Evolutionary conservation across 2,888 invertebrate genomes (phyloP), one percentile per base, ranked within the genome.

Genomic region (Diaphora mendica): DNA sequence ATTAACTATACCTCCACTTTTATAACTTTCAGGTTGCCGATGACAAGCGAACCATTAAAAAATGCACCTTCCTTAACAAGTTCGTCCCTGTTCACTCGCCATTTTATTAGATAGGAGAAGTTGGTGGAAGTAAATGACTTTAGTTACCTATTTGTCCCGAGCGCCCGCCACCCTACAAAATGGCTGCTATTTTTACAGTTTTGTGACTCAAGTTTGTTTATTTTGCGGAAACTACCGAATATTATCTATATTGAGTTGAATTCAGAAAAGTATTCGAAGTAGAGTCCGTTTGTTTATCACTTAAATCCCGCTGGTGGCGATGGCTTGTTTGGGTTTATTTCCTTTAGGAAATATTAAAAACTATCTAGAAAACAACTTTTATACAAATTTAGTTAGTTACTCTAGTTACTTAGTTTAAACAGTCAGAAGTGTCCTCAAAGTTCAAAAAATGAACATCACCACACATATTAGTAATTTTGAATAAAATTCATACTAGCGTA

Each of bases 71-170:
- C 26, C 15, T 30, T 30, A 8, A 62, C 17, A 17, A 30, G 62
- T 30, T 5, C 73, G 68, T 44, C 64, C 71, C 77, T 79, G 75
- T n/a, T 2, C 59, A 8, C n/a, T 64, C 64, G 44, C 68, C 64
- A 72, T 74, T 80, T 78, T 76, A 77, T 71, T 68, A 67, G 76
- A 81, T 78, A 74, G 77, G 78, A 72, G 70, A 78, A 83, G 77
- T 79, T 66, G n/a, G 42, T 39, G 35, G 75, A 77, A 83, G 59
- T 17, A 62, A 62, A 84, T 82, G 70, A 79, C 82, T 84, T 79
- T 74, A 81, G 77, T 81, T 83, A 64, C 76, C 74, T 76, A 77
- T 82, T 85, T 83, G 80, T 79, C 75, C 78, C 68, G 68, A 67
- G 73, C 72, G 64, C 51, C 33, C 62, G 20, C n/a, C 33, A 39